A percentile compares a stretch with the other conserved stretches of the same genome.
These are phyloP conservation scores for Nemapogon koenigi DNA, from an alignment of 2,888 invertebrate species.

Conservation along the genomic window DNA sequence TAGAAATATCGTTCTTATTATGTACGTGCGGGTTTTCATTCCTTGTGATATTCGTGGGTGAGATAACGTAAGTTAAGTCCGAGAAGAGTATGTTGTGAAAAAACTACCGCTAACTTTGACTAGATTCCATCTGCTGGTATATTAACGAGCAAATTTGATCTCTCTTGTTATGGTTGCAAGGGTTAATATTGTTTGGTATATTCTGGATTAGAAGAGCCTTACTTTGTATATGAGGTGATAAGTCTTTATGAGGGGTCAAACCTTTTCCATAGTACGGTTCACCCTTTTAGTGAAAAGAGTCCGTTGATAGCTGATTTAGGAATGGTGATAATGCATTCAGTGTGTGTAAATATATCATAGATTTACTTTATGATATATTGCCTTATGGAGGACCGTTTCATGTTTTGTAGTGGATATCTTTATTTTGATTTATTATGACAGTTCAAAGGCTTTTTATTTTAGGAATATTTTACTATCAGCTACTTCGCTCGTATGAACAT, in stretches of 20 bases:
- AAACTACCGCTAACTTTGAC: conserved; percentile 60
- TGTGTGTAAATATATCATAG: conserved; percentile 63
- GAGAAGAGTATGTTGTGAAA: conserved; percentile 63
- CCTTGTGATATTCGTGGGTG: conserved; percentile 56
- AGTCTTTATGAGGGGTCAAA: conserved; percentile 66
- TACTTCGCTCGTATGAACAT: no score
- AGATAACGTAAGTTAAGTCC: conserved; percentile 66
- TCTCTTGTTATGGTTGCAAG: conserved; percentile 29
- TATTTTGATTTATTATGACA: no score
- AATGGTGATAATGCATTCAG: conserved; percentile 60
- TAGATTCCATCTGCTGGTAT: conserved; percentile 42
- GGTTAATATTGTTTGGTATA: conserved; percentile 26
- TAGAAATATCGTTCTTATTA: conserved; percentile 66
- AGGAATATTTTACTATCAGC: no score
- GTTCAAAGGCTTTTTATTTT: no score
- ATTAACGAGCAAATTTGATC: conserved; percentile 35
- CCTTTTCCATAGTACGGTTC: conserved; percentile 61
- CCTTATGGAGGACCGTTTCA: conserved; percentile 28
- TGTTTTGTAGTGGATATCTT: no score
- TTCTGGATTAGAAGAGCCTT: conserved; percentile 56
- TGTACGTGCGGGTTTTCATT: conserved; percentile 64
- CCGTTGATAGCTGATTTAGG: conserved; percentile 65
- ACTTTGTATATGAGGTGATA: conserved; percentile 66
- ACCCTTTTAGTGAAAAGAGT: conserved; percentile 67
- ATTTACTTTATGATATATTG: conserved; percentile 58